These are phyloP conservation scores for Silurus asotus DNA, from an alignment of 2,113 vertebrate species.

Conservation along the genomic window DNA sequence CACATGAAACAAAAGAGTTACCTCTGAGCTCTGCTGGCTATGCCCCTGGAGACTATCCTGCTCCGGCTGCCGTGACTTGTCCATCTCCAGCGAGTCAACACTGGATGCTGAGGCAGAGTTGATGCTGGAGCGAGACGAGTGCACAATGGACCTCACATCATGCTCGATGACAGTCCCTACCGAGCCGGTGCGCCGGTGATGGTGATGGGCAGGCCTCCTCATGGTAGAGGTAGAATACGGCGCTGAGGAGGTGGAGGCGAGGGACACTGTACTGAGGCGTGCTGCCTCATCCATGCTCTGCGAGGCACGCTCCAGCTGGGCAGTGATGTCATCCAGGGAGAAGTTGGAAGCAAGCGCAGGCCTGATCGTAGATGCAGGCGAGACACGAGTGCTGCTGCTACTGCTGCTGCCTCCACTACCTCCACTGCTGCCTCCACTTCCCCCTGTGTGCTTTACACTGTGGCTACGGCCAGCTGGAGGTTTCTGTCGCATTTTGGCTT, in stretches of 20 bases:
- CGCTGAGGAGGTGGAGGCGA: constrained; percentile 67
- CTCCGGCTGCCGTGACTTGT: constrained; percentile 79
- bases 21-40: constrained; percentile 81
- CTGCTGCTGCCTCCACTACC: constrained; percentile 68
- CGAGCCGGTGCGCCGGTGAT: constrained; percentile 88
- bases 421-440: constrained; percentile 70
- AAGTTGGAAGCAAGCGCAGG: constrained; percentile 82
- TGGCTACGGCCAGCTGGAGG: constrained; percentile 77
- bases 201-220: constrained; percentile 73
- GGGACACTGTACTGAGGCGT: constrained; percentile 77
- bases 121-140: constrained; percentile 89
- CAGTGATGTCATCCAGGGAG: constrained; percentile 95
- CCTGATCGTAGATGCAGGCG: constrained; percentile 72
- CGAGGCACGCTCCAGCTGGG: constrained; percentile 95
- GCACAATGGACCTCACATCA: constrained; percentile 82
- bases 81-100: constrained; percentile 94
- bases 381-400: constrained; percentile 81
- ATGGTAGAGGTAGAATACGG: constrained; percentile 64
- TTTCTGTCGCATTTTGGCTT: constrained; percentile 80
- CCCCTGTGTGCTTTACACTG: constrained; percentile 62
- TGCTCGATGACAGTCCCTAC: constrained; percentile 95
- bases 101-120: constrained; percentile 86
- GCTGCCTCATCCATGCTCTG: constrained; percentile 96
- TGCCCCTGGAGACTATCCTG: constrained; percentile 76
- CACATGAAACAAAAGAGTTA: constrained; percentile 58